Conservation (phyloP, 2,888 invertebrate genomes). For the Drymonia ruficornis region DNA sequence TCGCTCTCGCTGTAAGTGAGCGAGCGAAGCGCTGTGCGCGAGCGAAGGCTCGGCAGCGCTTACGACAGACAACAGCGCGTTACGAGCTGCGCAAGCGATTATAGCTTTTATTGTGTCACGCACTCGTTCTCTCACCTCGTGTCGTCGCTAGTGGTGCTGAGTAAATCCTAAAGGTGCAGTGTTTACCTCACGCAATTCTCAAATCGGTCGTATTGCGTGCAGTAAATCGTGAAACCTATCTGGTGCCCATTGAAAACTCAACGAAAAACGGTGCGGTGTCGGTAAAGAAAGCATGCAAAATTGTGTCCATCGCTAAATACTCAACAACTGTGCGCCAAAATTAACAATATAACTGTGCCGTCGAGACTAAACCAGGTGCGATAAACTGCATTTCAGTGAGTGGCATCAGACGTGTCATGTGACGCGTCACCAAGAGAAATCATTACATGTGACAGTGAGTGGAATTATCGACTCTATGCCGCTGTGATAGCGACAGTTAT, state of each 20-base stretch:
- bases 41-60: constrained; percentile 14
- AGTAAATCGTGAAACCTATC: constrained; percentile 71
- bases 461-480: constrained; percentile 70
- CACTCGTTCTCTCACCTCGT: constrained; percentile 84
- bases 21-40: constrained; percentile 12
- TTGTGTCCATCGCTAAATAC: constrained; percentile 85
- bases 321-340: constrained; percentile 85
- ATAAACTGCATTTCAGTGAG: constrained; percentile 85
- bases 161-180: constrained; percentile 81
- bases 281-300: constrained; percentile 84
- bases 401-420: constrained; percentile 73
- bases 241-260: constrained; percentile 82
- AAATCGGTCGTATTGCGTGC: constrained; percentile 48
- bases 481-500: constrained; percentile 57
- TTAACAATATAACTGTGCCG: constrained; percentile 83
- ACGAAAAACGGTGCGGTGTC: constrained; percentile 83
- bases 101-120: constrained; percentile 56
- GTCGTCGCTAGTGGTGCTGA: constrained; percentile 81
- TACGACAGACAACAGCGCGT: constrained; percentile 16
- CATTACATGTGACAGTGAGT: constrained; percentile 91
- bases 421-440: constrained; percentile 76
- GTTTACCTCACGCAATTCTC: constrained; percentile 58
- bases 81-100: constrained; percentile 33
- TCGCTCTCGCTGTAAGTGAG: constrained; percentile 13
- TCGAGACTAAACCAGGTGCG: constrained; percentile 83